Percentiles rank a stretch among this genome's conserved stretches.
phyloP scores from a whole-genome alignment of 23 tunicate species.

The Aplidium turbinatum region DNA sequence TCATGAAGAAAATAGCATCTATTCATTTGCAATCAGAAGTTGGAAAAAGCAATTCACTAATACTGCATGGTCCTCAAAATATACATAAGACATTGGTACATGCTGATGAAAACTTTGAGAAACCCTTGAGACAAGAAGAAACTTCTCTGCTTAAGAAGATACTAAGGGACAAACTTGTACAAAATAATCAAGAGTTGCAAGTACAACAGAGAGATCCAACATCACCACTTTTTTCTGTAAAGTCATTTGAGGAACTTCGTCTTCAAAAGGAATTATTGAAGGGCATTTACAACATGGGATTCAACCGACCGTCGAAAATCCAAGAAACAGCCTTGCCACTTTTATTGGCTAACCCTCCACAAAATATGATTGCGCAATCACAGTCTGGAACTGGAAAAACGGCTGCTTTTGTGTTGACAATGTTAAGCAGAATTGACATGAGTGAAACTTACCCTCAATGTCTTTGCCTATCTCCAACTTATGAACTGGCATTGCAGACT shows the following conservation, averaged over 20 bases:
- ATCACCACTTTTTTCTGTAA: constrained; percentile 92
- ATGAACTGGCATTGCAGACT: constrained; percentile 96
- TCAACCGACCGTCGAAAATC: constrained; percentile 94
- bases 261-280: constrained; percentile 57
- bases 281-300: constrained; percentile 92
- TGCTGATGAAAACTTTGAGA: constrained; percentile 67
- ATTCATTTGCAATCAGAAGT: constrained; percentile 16
- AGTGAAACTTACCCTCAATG: constrained; percentile 66
- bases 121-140: constrained; percentile 60
- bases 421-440: constrained; percentile 78
- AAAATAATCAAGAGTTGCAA: constrained; percentile 67
- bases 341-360: constrained; percentile 81
- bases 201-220: constrained; percentile 95
- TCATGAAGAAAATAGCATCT: constrained; percentile 25
- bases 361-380: constrained; percentile 97
- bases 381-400: constrained; percentile 99
- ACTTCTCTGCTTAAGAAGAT: constrained; percentile 63
- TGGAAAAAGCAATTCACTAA: not conserved
- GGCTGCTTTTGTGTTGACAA: constrained; percentile 97
- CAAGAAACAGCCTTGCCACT: constrained; percentile 98
- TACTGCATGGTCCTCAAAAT: not conserved
- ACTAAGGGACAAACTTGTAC: constrained; percentile 82
- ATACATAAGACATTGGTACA: not conserved
- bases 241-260: constrained; percentile 77
- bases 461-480: constrained; percentile 87